Base-by-base conservation (phyloP, 2,113 vertebrate genomes). In the Lipophrys pholis region DNA sequence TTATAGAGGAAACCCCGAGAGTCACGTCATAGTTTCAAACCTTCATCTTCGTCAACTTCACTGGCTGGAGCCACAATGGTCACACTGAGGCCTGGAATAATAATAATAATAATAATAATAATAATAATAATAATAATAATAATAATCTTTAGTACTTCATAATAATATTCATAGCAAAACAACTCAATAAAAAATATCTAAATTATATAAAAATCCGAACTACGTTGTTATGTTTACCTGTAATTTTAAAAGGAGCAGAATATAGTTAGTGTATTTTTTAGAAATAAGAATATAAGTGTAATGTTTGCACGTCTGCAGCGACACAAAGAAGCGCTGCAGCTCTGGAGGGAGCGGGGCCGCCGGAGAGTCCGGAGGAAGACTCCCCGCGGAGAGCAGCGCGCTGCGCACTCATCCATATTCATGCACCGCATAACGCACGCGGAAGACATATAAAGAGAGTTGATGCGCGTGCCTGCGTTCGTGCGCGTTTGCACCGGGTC, bases 1-100 rank as follows among this genome's bases (percentile, higher is more conserved):
- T 87, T 87, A 90, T 85, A 80, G 80, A 90, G 86, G 87, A 92
- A 91, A 82, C 87, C 87, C 85, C 78, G 67, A 86, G 83, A 89
- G 78, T 86, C 78, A 81, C 89, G 88, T 92, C 91, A 82, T 49
- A 59, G 81, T 84, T 62, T 61, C 46, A 63, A 79, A 81, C 73
- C 63, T 52, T 8, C 46, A 21, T 56, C 70, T 58, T 40, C 56
- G 54, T 48, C 52, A 55, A 51, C 49, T 40, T 40, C 39, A 58
- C 16, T 9, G 4, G 7, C 62, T 43, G 41, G 54, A 45, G 55
- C 69, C 39, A 36, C 42, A 35, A 40, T 11, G 11, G 61, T 49
- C 62, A 72, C 38, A 62, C 30, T 43, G 10, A 51, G 36, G 67
- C 48, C 61, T 61, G 1, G 2, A 30, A 30, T 30, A 30, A 30